Conservation (phyloP, 2,113 vertebrate genomes). For the Oryctolagus cuniculus region mOryCun1.1 NC_091432.1:83005001-83005500, state of each 20-base stretch:
- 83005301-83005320: neutral
- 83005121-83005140: neutral
- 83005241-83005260: neutral
- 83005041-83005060: neutral
- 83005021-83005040: neutral
- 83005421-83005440: too few species aligned
- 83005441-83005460: too few species aligned
- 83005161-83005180: too few species aligned
- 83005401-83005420: too few species aligned
- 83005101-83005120: neutral
- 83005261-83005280: neutral
- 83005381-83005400: too few species aligned
- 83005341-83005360: neutral
- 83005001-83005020: neutral
- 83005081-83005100: neutral
- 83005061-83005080: neutral
- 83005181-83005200: too few species aligned
- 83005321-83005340: neutral
- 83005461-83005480: too few species aligned
- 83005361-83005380: neutral
- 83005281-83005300: neutral
- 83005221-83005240: neutral
- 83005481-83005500: too few species aligned
- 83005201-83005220: neutral
- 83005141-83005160: neutral